These are phyloP conservation scores for Paramuricea clavata DNA, from an alignment of 92 coral and sea anemone genomes.

Conservation along the genomic window DNA sequence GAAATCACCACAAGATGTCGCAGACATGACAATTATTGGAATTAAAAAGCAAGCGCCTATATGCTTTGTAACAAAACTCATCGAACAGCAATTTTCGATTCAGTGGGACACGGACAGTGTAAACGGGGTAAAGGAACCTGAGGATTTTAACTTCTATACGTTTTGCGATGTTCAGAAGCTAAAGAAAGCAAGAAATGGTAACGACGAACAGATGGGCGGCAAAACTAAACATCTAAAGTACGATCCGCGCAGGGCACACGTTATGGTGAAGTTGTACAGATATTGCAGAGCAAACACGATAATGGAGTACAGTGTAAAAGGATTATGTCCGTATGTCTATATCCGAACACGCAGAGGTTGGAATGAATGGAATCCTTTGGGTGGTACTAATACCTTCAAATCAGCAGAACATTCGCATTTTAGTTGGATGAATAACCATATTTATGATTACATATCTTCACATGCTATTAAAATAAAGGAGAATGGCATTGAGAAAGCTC, in stretches of 20 bases:
- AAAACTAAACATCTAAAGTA: background rate
- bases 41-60: background rate
- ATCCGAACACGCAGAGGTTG: background rate
- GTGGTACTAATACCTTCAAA: background rate
- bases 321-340: conserved; percentile 7
- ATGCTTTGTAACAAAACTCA: background rate
- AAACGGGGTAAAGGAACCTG: conserved; percentile 18
- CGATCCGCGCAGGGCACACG: background rate
- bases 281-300: background rate
- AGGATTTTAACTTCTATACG: background rate
- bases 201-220: too few relatives aligned
- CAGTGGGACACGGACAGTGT: conserved; percentile 5
- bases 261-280: background rate
- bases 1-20: too few relatives aligned
- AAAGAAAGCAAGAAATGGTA: too few relatives aligned
- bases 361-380: background rate
- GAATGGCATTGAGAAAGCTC: background rate
- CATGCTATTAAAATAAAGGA: background rate
- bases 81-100: conserved; percentile 4
- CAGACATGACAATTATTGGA: too few relatives aligned
- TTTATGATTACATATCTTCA: background rate
- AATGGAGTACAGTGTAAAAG: background rate
- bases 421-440: background rate
- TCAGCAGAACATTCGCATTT: background rate
- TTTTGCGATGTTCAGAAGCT: too few relatives aligned